Evolutionary conservation across 2,797 vertebrate genomes (phyloP), one percentile per base, ranked within the genome.

Genomic region (Chloroceryle inda): DNA sequence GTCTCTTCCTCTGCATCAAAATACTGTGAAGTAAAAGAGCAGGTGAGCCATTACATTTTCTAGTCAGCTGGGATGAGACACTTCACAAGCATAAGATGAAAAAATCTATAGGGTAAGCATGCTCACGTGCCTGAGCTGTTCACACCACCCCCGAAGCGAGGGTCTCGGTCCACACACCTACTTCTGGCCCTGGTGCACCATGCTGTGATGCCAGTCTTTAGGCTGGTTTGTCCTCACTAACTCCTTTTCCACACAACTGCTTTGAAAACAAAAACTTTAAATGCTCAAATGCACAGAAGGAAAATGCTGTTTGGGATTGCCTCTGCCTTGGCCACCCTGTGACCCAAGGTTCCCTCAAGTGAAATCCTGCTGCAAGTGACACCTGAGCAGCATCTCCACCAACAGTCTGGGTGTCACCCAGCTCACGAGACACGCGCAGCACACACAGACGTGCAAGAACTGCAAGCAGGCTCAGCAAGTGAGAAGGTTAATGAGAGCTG

Each of bases 371-470:
- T 44, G 56, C 21, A 63, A 13, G 31, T 37, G 37, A 44, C 37
- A 24, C 1, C 10, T 0, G 13, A 92, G 56, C 22, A 7, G 24
- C 47, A 71, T 11, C 55, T 72, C 47, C 27, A 13, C 11, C 0
- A 0, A 33, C 56, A 86, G 9, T 5, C 50, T 2, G 59, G 68
- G 53, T n/a, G 53, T 68, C 76, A 84, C 64, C 66, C 27, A 66
- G 71, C 44, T 15, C 19, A 80, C 0, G 0, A 62, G 44, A 63
- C n/a, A 74, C 1, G 0, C 0, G 0, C 22, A 62, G 56, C 26
- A 61, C 85, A 37, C 0, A 0, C 1, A 1, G 27, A 49, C 52
- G 75, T 1, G 13, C 1, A 9, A 79, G 33, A 83, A 33, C 23
- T 29, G 35, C 79, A 45, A 29, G 42, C 45, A 66, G 63, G 17